Evolutionary conservation across 2,888 invertebrate species (phyloP).

Genomic region (Stegana nigrithorax): DNA sequence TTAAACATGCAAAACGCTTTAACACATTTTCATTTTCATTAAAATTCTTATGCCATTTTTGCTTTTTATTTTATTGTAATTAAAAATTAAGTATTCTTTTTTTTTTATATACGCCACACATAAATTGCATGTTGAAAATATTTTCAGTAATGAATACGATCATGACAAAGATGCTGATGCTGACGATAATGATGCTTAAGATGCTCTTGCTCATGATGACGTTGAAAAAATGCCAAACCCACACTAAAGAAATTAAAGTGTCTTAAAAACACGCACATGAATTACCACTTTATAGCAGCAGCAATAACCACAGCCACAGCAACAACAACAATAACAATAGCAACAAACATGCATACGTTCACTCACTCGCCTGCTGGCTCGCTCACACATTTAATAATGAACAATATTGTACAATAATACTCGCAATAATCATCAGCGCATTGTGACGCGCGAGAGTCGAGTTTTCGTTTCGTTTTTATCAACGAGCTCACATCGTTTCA

Average conservation of each 20-base stretch:
- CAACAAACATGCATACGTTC: too few relatives aligned
- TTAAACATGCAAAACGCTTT: background rate
- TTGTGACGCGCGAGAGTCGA: constrained; percentile 41
- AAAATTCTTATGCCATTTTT: background rate
- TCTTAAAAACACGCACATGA: constrained; percentile 17
- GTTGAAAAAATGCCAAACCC: constrained; percentile 11
- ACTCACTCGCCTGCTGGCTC: too few relatives aligned
- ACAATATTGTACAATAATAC: constrained; percentile 62
- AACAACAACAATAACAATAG: too few relatives aligned
- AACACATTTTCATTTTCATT: background rate
- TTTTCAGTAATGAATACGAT: constrained; percentile 1
- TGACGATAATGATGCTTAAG: background rate
- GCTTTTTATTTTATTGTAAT: background rate
- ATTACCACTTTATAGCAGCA: constrained; percentile 4
- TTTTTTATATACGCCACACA: too few relatives aligned
- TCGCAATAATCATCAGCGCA: constrained; percentile 37
- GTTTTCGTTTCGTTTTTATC: too few relatives aligned
- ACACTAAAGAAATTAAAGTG: constrained; percentile 16
- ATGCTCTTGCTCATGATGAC: background rate
- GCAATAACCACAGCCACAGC: background rate
- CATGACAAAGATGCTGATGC: background rate
- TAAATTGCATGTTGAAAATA: constrained; percentile 9
- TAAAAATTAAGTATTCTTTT: constrained; percentile 11
- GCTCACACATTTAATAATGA: constrained; percentile 56
- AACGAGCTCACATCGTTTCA: constrained; percentile 62